phyloP scores from a whole-genome alignment of 2,113 vertebrate genomes.

The Ammodytes dubius region DNA sequence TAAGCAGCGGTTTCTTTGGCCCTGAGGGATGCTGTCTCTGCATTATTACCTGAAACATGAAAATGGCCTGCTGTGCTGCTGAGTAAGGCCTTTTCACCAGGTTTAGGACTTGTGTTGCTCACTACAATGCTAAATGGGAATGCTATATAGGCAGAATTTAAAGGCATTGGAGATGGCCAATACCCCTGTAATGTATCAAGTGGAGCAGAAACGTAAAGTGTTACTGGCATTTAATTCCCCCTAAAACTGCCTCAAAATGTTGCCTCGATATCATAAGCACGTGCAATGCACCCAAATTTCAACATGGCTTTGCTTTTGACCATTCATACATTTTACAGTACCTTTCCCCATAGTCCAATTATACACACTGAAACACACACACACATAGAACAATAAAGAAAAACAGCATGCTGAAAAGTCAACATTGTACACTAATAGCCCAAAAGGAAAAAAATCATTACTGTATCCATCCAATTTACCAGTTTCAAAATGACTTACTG shows the following conservation, averaged over 20 bases:
- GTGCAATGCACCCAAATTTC: slow-evolving; percentile 25
- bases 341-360: neutral
- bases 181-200: neutral
- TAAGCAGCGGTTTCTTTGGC: neutral
- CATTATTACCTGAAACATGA: neutral
- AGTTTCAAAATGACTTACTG: neutral
- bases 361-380: neutral
- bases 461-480: neutral
- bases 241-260: slow-evolving; percentile 46
- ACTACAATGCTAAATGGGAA: neutral
- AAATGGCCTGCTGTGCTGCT: slow-evolving; percentile 28
- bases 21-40: neutral
- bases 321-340: slow-evolving; percentile 27
- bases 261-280: slow-evolving; percentile 13
- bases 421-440: too few relatives aligned
- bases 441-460: too few relatives aligned
- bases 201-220: neutral
- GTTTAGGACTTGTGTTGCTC: slow-evolving; percentile 5
- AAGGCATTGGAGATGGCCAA: slow-evolving; percentile 17
- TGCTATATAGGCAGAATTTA: slow-evolving; percentile 31
- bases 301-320: slow-evolving; percentile 45
- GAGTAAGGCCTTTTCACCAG: slow-evolving; percentile 1
- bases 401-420: neutral
- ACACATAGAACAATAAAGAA: neutral
- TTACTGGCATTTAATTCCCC: neutral